Percentiles rank a stretch among this genome's conserved stretches.
phyloP scores from a whole-genome alignment of 2,797 vertebrate genomes.

The Nannoperca australis region DNA sequence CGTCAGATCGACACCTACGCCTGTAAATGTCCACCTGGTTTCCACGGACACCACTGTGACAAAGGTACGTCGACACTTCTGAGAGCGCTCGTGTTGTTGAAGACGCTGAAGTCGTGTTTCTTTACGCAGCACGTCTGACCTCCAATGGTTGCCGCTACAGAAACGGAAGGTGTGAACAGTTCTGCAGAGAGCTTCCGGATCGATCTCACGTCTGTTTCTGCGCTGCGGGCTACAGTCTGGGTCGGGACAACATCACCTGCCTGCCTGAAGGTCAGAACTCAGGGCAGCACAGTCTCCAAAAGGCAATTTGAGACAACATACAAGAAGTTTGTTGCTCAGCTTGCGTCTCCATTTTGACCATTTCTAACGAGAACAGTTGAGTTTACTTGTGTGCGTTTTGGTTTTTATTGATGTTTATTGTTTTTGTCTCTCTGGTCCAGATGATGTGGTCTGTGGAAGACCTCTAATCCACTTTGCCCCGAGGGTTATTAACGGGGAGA shows the following conservation, averaged over 20 bases:
- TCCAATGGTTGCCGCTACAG: slow-evolving; percentile 70
- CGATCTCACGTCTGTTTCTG: slow-evolving; percentile 73
- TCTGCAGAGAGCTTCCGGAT: slow-evolving; percentile 71
- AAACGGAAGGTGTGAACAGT: slow-evolving; percentile 87
- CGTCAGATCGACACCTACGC: slow-evolving; percentile 64
- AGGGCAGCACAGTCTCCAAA: too few relatives aligned
- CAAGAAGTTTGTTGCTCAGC: background rate
- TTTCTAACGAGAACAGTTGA: background rate
- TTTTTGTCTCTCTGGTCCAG: slow-evolving; percentile 71
- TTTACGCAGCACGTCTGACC: slow-evolving; percentile 26
- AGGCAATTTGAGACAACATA: background rate
- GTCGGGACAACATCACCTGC: slow-evolving; percentile 80
- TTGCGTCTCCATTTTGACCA: too few relatives aligned
- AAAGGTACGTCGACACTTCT: slow-evolving; percentile 64
- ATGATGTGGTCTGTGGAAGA: slow-evolving; percentile 89
- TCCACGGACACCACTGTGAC: slow-evolving; percentile 82
- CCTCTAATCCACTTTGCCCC: slow-evolving; percentile 66
- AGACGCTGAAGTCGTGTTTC: background rate
- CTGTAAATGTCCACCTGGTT: slow-evolving; percentile 79
- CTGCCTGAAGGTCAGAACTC: slow-evolving; percentile 73
- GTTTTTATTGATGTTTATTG: background rate
- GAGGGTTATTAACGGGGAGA: slow-evolving; percentile 89
- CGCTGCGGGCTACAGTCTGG: slow-evolving; percentile 76
- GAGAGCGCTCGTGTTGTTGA: fast-evolving
- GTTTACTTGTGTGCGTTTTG: background rate